Evolutionary conservation across 2,888 invertebrate species (phyloP).

Genomic region (Corythucha ciliata): DNA sequence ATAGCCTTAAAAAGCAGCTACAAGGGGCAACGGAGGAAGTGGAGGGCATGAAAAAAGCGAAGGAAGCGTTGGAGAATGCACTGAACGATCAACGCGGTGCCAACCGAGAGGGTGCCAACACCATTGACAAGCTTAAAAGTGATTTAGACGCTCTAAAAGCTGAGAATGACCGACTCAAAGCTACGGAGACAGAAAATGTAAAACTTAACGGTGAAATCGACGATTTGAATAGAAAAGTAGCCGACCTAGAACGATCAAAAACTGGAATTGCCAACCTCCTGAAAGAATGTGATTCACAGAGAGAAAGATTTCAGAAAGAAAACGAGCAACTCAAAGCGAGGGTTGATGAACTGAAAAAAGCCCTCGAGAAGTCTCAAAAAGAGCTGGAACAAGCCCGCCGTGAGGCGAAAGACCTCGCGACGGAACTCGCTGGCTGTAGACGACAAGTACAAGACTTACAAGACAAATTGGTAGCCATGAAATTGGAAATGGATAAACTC

Average conservation of each 20-base stretch:
- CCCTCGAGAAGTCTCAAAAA: constrained; percentile 4
- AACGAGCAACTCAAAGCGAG: constrained; percentile 9
- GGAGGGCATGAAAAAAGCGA: constrained; percentile 16
- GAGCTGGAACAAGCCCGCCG: constrained; percentile 10
- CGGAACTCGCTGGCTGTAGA: background rate
- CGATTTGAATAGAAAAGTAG: constrained; percentile 13
- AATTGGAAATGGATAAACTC: constrained; percentile 11
- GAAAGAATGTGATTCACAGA: constrained; percentile 2
- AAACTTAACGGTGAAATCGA: constrained; percentile 7
- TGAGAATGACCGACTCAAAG: too few species aligned
- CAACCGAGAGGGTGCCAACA: too few species aligned
- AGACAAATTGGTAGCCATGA: constrained; percentile 10
- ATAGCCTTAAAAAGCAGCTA: constrained; percentile 6
- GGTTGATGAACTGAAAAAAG: background rate
- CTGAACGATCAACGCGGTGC: constrained; percentile 12
- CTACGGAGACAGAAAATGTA: background rate
- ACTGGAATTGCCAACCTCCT: background rate
- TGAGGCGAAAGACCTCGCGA: background rate
- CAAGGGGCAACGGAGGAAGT: background rate
- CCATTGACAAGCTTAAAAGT: too few species aligned
- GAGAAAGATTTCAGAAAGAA: background rate
- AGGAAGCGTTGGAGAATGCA: constrained; percentile 13
- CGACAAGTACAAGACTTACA: constrained; percentile 19
- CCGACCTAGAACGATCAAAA: background rate
- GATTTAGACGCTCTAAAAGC: too few species aligned